Conservation (phyloP, 1,140 invertebrate species). For the Oreohelix idahoensis region DNA sequence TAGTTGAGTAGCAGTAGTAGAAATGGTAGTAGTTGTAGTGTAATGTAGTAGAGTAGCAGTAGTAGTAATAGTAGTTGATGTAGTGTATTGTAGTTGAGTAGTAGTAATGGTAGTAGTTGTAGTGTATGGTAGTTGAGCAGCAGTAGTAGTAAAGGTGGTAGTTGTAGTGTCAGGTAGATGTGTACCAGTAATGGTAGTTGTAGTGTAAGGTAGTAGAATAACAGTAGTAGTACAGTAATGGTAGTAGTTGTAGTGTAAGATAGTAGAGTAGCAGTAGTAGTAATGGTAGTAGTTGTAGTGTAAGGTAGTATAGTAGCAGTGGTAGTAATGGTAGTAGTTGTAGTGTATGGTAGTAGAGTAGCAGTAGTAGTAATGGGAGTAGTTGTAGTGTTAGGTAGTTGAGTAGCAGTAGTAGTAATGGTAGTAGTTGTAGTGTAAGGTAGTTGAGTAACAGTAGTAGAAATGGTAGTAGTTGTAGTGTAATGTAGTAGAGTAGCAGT, state of each 20-base stretch:
- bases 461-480: neutral
- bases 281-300: constrained; percentile 20
- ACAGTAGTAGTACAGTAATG: neutral
- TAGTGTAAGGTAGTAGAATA: neutral
- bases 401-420: neutral
- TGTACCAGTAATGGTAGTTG: constrained; percentile 17
- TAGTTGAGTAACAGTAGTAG: neutral
- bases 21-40: too few relatives aligned
- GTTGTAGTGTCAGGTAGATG: too few relatives aligned
- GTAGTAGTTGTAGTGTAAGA: constrained; percentile 23
- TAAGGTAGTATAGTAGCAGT: constrained; percentile 18
- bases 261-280: constrained; percentile 31
- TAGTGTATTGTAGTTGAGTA: too few relatives aligned
- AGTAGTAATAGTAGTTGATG: too few relatives aligned
- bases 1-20: too few relatives aligned
- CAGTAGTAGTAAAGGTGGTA: constrained; percentile 15
- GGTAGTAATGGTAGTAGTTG: neutral
- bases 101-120: constrained; percentile 19
- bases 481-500: neutral
- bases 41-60: too few relatives aligned
- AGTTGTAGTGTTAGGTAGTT: neutral
- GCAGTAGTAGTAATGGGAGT: neutral
- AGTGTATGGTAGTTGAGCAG: too few relatives aligned
- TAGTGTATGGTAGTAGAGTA: neutral
- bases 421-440: neutral